A percentile compares a stretch with the other conserved stretches of the same genome.
phyloP scores from a whole-genome alignment of 2,113 vertebrate species.

The Neogale vison region DNA sequence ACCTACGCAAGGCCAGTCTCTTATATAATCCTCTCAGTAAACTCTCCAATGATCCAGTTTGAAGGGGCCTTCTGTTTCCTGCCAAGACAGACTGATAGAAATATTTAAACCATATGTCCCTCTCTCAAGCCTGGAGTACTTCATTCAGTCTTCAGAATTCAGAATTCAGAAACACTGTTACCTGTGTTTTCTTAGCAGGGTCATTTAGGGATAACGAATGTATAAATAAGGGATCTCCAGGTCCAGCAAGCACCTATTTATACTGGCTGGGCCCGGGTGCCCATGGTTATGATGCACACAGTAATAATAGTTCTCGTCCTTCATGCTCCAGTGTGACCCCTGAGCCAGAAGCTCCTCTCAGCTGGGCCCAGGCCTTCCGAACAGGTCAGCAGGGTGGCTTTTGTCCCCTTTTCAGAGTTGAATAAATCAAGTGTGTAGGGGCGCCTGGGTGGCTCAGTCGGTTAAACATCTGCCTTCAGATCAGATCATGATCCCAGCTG shows the following conservation, averaged over 20 bases:
- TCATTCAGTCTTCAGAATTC: constrained; percentile 6
- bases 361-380: not conserved
- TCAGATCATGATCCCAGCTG: not conserved
- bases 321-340: not conserved
- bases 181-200: not conserved
- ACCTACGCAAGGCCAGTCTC: not conserved
- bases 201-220: not conserved
- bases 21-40: not conserved
- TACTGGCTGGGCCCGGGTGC: fast-evolving
- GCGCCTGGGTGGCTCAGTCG: not conserved
- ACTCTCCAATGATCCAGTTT: not conserved
- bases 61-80: not conserved
- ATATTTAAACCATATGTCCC: not conserved
- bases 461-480: not conserved
- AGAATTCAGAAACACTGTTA: not conserved
- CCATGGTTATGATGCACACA: too few relatives aligned
- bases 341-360: not conserved
- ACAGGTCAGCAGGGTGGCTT: not conserved
- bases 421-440: not conserved
- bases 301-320: not conserved
- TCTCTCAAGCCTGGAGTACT: constrained; percentile 2
- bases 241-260: not conserved
- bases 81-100: constrained; percentile 35
- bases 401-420: not conserved
- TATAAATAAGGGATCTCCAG: not conserved